These are phyloP conservation scores for Micrastur ruficollis DNA, from an alignment of 2,797 vertebrate species.

Conservation along the genomic window DNA sequence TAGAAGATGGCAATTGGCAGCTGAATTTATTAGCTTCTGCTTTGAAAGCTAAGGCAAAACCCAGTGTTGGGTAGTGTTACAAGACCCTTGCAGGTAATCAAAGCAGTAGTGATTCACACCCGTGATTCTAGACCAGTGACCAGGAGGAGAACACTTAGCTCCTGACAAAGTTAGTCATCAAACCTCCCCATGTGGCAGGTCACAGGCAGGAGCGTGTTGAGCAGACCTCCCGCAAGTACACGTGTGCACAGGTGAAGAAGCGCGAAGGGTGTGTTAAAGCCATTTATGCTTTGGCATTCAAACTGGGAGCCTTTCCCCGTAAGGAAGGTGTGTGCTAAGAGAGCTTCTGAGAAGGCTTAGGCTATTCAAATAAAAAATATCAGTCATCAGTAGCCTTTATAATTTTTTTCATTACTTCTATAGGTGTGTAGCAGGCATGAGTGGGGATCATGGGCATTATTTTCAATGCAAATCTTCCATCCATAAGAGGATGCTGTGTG, in stretches of 20 bases:
- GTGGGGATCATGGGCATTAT: rapidly evolving
- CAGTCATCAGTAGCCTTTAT: neutral
- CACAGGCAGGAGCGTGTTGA: neutral
- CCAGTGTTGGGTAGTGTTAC: rapidly evolving
- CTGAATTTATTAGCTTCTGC: neutral
- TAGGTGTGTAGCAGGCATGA: neutral
- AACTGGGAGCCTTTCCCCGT: neutral
- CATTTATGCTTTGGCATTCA: neutral
- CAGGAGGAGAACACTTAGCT: neutral
- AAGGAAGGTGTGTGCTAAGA: neutral
- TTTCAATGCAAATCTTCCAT: neutral
- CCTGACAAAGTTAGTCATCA: neutral
- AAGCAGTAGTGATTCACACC: neutral
- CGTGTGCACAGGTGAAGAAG: rapidly evolving
- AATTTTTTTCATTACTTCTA: neutral
- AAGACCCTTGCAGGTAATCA: neutral
- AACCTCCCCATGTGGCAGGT: neutral
- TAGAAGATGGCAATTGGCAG: neutral
- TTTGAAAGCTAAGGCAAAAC: neutral
- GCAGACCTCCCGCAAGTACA: neutral
- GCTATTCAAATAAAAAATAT: neutral
- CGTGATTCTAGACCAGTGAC: neutral
- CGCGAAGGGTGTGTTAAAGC: neutral
- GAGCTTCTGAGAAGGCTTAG: neutral
- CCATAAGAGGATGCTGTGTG: rapidly evolving